Base-by-base conservation (phyloP, 1,140 invertebrate genomes). In the Cylas formicarius region DNA sequence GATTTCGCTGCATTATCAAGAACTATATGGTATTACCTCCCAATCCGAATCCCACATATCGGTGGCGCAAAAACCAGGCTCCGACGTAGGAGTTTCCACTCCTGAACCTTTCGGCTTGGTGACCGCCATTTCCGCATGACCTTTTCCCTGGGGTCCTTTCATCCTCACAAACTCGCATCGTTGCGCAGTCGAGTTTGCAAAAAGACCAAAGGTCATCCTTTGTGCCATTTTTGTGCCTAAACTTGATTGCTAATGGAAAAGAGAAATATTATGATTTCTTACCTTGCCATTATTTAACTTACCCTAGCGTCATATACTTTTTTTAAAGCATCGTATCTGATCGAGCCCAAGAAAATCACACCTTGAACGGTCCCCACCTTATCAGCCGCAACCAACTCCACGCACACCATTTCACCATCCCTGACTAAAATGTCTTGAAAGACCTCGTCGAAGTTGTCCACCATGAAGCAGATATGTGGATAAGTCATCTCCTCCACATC, bases 391-490 rank as follows among this genome's bases (percentile, higher is more conserved):
- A 96, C 85, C 53, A 99, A 71, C 68, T 99, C 95, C 16, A 98
- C 93, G 71, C 92, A 97, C 19, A 99, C 90, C 84, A 97, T 94
- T 71, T 99, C 95, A 19, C 94, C 92, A 72, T 98, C 94, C 33
- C 91, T 76, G 19, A 98, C 91, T 65, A 96, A 71, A 65, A 90
- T 89, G 80, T 94, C 94, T 71, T 84, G 86, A 76, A 98, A 98
- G 41, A 94, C 90, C 78, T 98, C 92, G 70, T 98, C 95, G 70
- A 97, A 99, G 73, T 97, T 96, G 69, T 99, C 96, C 32, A 99
- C 90, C 79, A 93, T 93, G 69, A 98, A 99, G 72, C 91, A 98
- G 55, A 99, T 92, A 72, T 96, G 90, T 2, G 96, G 96, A 72
- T 97, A 99, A 20, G 92, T 95, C 63, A 98, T 97, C 72, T 97